Evolutionary conservation across 2,113 vertebrate genomes (phyloP).

Genomic region (Gymnocephalus cernua): DNA sequence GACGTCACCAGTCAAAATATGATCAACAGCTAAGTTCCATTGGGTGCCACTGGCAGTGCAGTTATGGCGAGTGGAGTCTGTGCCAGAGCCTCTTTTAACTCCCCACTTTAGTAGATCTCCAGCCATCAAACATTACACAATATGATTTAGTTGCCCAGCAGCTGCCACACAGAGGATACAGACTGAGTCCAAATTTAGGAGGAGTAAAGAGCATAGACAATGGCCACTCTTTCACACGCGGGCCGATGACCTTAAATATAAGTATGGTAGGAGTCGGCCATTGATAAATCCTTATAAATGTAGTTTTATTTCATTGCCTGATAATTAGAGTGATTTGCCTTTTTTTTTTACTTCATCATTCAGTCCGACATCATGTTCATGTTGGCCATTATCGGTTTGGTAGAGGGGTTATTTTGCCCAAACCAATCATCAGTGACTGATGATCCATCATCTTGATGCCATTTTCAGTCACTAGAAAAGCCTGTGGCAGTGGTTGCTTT

Average conservation of each 20-base stretch:
- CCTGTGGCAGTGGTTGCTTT: too few species aligned
- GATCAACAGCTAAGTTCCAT: not conserved
- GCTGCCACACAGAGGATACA: constrained; percentile 19
- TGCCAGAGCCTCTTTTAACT: constrained; percentile 24
- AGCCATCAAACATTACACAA: constrained; percentile 53
- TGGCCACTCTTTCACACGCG: not conserved
- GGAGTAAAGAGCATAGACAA: constrained; percentile 32
- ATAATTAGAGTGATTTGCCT: not conserved
- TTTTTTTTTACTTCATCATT: not conserved
- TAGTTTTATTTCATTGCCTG: not conserved
- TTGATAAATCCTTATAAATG: not conserved
- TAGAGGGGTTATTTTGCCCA: too few species aligned
- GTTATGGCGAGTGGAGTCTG: not conserved
- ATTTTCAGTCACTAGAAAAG: too few species aligned
- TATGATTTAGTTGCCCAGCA: constrained; percentile 34
- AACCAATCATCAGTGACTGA: too few species aligned
- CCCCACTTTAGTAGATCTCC: not conserved
- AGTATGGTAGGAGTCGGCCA: not conserved
- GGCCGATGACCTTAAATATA: not conserved
- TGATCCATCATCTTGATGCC: too few species aligned
- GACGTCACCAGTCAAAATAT: constrained; percentile 12
- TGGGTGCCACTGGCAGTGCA: not conserved
- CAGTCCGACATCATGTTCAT: not conserved
- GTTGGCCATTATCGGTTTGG: too few species aligned
- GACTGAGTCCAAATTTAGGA: constrained; percentile 18